A percentile compares a stretch with the other conserved stretches of the same genome.
Conservation (phyloP, 2,888 invertebrate genomes). For the Oscheius sp. region DNA sequence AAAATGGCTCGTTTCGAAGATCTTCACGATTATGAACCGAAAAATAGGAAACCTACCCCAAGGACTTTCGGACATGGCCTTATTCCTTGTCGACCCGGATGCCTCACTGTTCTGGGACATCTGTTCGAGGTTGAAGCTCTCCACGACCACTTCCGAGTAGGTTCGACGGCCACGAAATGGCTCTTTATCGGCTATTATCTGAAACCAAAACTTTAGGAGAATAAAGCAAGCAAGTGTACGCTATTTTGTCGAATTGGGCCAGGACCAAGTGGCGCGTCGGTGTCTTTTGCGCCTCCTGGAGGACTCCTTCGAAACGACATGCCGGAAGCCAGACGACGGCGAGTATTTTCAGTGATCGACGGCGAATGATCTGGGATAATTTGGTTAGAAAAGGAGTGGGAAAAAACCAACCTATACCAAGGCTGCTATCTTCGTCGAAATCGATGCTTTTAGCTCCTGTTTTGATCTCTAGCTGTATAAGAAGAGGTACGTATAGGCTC, state of each 20-base stretch:
- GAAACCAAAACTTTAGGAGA: neutral
- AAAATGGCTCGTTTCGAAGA: neutral
- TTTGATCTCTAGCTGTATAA: slow-evolving; percentile 50
- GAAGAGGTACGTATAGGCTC: slow-evolving; percentile 54
- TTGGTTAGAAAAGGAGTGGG: neutral
- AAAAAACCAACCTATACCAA: slow-evolving; percentile 28
- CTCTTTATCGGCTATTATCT: slow-evolving; percentile 35
- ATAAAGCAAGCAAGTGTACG: neutral
- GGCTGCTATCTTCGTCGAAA: slow-evolving; percentile 30
- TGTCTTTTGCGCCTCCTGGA: slow-evolving; percentile 28
- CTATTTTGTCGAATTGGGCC: slow-evolving; percentile 3
- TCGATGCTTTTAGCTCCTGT: slow-evolving; percentile 16
- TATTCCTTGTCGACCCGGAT: slow-evolving; percentile 33
- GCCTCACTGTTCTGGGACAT: slow-evolving; percentile 33
- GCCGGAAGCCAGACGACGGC: slow-evolving; percentile 42
- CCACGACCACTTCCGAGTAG: slow-evolving; percentile 69
- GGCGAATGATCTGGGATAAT: slow-evolving; percentile 39
- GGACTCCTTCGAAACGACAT: slow-evolving; percentile 40
- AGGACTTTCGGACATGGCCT: slow-evolving; percentile 34
- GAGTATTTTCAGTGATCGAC: slow-evolving; percentile 46
- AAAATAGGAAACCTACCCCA: slow-evolving; percentile 12
- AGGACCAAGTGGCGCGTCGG: slow-evolving; percentile 32
- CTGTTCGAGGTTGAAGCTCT: slow-evolving; percentile 55
- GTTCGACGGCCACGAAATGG: slow-evolving; percentile 57
- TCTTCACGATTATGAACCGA: neutral